These are phyloP conservation scores for Hemiscyllium ocellatum DNA, from an alignment of 2,113 vertebrate genomes.

Conservation along the genomic window DNA sequence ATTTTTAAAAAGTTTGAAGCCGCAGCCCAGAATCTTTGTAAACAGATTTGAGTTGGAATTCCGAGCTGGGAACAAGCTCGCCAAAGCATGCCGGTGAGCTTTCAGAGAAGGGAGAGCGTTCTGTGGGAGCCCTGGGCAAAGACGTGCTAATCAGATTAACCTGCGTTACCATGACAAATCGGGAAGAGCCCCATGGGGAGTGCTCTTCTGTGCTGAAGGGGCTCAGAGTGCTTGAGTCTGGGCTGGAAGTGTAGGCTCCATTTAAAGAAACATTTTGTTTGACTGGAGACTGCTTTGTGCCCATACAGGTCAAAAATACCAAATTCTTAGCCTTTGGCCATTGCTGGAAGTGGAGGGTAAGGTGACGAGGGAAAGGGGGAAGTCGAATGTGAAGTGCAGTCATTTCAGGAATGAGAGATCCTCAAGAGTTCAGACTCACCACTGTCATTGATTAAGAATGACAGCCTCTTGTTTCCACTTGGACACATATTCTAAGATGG, in stretches of 20 bases:
- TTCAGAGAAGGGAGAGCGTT: background rate
- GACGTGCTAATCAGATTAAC: constrained; percentile 12
- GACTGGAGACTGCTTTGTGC: background rate
- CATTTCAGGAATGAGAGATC: background rate
- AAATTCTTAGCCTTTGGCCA: background rate
- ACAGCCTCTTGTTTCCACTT: background rate
- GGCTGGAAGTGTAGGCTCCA: background rate
- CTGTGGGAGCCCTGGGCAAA: background rate
- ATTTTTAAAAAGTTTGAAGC: too few relatives aligned
- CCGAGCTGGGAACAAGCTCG: background rate
- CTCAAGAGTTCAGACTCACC: background rate
- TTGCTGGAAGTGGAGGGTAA: too few relatives aligned
- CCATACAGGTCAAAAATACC: background rate
- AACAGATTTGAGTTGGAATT: background rate
- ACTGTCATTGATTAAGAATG: background rate
- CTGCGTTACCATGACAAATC: constrained; percentile 25
- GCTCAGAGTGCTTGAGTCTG: background rate
- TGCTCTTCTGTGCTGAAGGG: background rate
- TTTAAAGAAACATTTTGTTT: background rate
- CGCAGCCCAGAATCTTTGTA: background rate
- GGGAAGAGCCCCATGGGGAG: background rate
- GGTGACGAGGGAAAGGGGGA: background rate
- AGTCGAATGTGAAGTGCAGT: background rate
- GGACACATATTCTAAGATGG: background rate
- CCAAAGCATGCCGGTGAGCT: background rate